These are phyloP conservation scores for Mus pahari DNA, from an alignment of 2,113 vertebrate genomes.

Conservation along the genomic window DNA sequence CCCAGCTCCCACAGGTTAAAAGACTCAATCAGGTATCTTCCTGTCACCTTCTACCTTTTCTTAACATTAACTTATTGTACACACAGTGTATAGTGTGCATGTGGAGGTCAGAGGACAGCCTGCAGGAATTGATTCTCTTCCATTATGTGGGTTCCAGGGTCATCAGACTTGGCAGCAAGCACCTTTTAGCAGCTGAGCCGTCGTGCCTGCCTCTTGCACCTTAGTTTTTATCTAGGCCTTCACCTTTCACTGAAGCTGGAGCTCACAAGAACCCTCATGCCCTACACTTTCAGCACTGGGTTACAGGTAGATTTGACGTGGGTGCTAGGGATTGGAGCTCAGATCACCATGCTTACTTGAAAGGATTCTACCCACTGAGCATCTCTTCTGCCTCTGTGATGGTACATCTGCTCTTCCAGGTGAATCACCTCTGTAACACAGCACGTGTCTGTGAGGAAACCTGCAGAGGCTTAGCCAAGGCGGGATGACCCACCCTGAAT, in stretches of 20 bases:
- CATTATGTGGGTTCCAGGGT: background rate
- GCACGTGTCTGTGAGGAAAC: background rate
- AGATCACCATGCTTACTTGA: background rate
- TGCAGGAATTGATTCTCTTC: background rate
- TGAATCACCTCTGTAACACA: background rate
- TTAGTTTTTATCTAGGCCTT: background rate
- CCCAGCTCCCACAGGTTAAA: background rate
- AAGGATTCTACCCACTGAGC: background rate
- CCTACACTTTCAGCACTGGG: background rate
- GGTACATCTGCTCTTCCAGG: no score
- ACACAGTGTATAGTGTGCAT: no score
- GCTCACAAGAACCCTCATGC: background rate
- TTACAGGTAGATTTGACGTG: background rate
- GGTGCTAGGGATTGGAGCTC: background rate
- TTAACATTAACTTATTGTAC: background rate
- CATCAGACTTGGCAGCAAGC: background rate
- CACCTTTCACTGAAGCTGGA: no score
- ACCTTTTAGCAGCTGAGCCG: background rate
- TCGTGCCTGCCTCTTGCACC: background rate
- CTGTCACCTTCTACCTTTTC: background rate
- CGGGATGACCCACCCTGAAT: no score
- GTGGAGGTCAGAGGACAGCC: background rate
- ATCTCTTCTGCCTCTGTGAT: background rate
- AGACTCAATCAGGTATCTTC: no score
- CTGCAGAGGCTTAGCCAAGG: background rate